phyloP scores from a whole-genome alignment of 2,113 vertebrate species.

The Baryphthengus martii region DNA sequence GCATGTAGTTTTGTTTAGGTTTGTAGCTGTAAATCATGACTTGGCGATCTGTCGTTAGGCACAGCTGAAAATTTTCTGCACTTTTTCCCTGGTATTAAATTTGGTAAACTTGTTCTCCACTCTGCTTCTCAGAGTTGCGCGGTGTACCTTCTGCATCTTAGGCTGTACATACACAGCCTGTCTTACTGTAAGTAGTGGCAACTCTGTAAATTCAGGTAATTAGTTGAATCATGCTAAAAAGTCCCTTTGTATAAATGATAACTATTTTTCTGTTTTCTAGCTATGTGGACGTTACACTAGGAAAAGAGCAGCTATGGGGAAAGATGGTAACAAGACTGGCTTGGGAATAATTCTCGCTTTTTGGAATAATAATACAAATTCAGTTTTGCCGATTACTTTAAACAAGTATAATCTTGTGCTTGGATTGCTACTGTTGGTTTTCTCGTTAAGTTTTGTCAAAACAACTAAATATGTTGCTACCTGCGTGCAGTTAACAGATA shows the following conservation, averaged over 20 bases:
- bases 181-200: neutral
- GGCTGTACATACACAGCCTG: rapidly evolving
- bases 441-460: neutral
- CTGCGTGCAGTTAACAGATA: neutral
- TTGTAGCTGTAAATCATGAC: neutral
- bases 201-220: neutral
- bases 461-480: neutral
- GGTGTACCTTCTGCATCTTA: neutral
- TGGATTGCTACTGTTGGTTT: neutral
- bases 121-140: neutral
- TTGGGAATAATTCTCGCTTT: neutral
- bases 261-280: neutral
- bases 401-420: neutral
- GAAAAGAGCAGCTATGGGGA: neutral
- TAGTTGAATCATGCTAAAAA: neutral
- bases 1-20: neutral
- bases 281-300: neutral
- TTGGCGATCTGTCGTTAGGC: neutral
- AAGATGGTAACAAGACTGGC: neutral
- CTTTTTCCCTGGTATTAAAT: neutral
- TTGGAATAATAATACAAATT: neutral
- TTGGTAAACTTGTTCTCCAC: neutral
- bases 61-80: neutral
- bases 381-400: neutral
- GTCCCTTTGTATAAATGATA: neutral